Evolutionary conservation across 37 sponge, comb jelly and placozoan genomes (phyloP).

Genomic region (Beroe forskalii): DNA sequence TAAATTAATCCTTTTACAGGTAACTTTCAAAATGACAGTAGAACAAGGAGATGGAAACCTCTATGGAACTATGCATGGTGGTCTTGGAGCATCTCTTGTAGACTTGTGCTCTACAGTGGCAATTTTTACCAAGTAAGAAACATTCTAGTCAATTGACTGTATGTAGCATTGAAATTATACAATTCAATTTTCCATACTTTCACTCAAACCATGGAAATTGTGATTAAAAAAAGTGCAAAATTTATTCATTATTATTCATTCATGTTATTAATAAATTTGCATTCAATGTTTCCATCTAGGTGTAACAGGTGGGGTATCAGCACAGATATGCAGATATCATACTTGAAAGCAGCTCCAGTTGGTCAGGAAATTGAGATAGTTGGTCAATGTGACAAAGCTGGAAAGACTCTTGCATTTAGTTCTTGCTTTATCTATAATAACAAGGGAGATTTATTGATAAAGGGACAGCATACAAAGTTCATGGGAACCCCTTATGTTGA

Average conservation of each 20-base stretch:
- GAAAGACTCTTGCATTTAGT: conserved; percentile 78
- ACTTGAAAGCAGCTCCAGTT: conserved; percentile 74
- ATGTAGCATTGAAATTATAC: too few species aligned
- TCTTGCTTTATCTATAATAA: conserved; percentile 48
- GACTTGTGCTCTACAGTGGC: conserved; percentile 81
- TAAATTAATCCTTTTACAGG: conserved; percentile 2
- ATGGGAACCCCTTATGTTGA: conserved; percentile 56
- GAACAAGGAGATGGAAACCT: conserved; percentile 79
- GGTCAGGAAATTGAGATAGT: conserved; percentile 78
- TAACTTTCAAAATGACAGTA: conserved; percentile 77
- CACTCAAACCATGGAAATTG: too few species aligned
- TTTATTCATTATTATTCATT: too few species aligned
- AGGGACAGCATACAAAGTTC: conserved; percentile 63
- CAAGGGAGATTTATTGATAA: conserved; percentile 23
- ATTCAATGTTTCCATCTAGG: too few species aligned
- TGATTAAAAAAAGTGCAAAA: too few species aligned
- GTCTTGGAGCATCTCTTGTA: conserved; percentile 84
- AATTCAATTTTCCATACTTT: too few species aligned
- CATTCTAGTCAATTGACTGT: too few species aligned
- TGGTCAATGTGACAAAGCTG: conserved; percentile 78
- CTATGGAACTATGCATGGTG: conserved; percentile 83
- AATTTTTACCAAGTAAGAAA: conserved; percentile 70
- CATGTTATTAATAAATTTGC: too few species aligned
- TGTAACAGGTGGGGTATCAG: conserved; percentile 48
- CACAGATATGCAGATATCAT: conserved; percentile 66